These are phyloP conservation scores for Lymantria dispar DNA, from an alignment of 2,888 invertebrate species.

Conservation along the genomic window DNA sequence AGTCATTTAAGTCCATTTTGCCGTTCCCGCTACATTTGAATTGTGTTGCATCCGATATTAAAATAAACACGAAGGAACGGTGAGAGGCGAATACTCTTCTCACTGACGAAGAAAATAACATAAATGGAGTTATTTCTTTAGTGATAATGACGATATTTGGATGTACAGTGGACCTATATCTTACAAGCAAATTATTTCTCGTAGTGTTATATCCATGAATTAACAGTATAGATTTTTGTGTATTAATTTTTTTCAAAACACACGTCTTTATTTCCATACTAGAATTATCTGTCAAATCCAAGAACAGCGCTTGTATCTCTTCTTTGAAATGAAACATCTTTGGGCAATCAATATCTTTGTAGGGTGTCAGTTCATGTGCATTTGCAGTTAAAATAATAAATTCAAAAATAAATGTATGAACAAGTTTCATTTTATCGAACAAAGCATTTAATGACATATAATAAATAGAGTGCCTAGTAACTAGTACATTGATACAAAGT, in stretches of 20 bases:
- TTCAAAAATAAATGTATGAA: neutral
- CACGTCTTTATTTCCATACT: slow-evolving; percentile 12
- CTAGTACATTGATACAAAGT: no score
- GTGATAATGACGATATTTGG: slow-evolving; percentile 35
- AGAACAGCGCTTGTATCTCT: slow-evolving; percentile 4
- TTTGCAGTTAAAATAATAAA: neutral
- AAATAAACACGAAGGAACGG: slow-evolving; percentile 39
- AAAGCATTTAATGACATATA: neutral
- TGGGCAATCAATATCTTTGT: neutral
- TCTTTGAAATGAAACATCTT: neutral
- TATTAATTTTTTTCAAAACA: slow-evolving; percentile 4
- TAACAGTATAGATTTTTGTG: slow-evolving; percentile 8
- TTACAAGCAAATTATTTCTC: neutral
- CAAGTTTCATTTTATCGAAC: neutral
- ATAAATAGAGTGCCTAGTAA: no score
- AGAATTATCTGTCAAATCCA: slow-evolving; percentile 9
- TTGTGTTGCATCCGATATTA: slow-evolving; percentile 29
- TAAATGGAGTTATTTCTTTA: slow-evolving; percentile 17
- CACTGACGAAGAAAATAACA: slow-evolving; percentile 21
- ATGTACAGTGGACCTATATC: slow-evolving; percentile 6
- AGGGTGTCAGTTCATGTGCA: neutral
- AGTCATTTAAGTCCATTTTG: slow-evolving; percentile 23
- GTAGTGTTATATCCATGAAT: neutral
- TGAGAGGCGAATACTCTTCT: slow-evolving; percentile 20
- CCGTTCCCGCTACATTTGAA: slow-evolving; percentile 36